phyloP scores from a whole-genome alignment of 2,888 invertebrate species.

The Falcaria lacertinaria region DNA sequence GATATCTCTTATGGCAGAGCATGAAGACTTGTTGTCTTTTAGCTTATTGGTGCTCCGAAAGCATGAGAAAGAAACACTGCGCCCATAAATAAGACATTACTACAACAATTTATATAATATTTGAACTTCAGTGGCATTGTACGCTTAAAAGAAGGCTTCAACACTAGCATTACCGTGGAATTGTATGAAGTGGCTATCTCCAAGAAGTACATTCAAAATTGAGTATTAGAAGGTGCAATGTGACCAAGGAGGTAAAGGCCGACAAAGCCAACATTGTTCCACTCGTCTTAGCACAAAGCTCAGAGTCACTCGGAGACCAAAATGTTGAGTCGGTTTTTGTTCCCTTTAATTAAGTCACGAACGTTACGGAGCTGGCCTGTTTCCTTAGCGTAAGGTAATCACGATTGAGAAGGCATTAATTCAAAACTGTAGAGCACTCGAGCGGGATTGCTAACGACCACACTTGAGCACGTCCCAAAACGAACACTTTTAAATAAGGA shows the following conservation, averaged over 20 bases:
- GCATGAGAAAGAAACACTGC: too few species aligned
- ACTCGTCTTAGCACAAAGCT: conserved; percentile 14
- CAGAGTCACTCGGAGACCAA: conserved; percentile 31
- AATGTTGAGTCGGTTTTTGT: conserved; percentile 43
- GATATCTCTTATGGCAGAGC: too few species aligned
- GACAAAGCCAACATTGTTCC: conserved; percentile 20
- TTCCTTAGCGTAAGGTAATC: conserved; percentile 56
- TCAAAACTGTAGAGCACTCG: conserved; percentile 54
- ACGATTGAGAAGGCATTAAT: conserved; percentile 58
- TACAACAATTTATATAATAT: too few species aligned
- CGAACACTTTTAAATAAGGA: conserved; percentile 29
- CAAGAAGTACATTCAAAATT: conserved; percentile 2
- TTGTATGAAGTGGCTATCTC: background rate
- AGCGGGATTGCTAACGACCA: conserved; percentile 43
- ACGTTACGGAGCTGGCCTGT: conserved; percentile 40
- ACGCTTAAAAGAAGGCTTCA: too few species aligned
- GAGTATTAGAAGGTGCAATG: conserved; percentile 9
- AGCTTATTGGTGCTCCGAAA: too few species aligned
- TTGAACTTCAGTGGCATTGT: too few species aligned
- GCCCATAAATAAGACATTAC: too few species aligned
- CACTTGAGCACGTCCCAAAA: conserved; percentile 56
- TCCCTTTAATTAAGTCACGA: conserved; percentile 61
- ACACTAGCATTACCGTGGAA: too few species aligned
- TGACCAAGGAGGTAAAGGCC: conserved; percentile 10
- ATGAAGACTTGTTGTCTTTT: too few species aligned